Evolutionary conservation across 2,113 vertebrate genomes (phyloP).

Genomic region (Eulemur rufifrons): DNA sequence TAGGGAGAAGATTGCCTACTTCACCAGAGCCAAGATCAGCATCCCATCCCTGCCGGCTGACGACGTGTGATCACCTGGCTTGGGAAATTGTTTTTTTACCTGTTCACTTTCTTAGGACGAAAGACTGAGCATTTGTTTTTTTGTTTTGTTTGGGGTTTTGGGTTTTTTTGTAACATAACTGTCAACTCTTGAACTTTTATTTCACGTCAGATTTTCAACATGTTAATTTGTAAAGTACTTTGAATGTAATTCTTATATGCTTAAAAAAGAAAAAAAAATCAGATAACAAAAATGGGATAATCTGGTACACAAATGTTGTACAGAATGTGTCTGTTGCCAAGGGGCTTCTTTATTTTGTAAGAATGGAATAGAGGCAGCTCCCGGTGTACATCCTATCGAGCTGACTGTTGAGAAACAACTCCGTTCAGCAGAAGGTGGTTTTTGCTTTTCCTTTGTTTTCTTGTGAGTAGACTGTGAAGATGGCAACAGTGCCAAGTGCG

Average conservation of each 20-base stretch:
- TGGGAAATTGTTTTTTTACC: constrained; percentile 58
- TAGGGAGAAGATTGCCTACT: constrained; percentile 93
- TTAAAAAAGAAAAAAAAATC: constrained; percentile 66
- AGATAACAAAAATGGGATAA: constrained; percentile 82
- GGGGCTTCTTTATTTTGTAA: constrained; percentile 76
- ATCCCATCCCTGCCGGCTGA: constrained; percentile 89
- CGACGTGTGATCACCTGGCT: constrained; percentile 84
- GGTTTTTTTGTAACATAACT: constrained; percentile 60
- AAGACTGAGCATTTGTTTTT: constrained; percentile 38
- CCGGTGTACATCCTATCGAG: constrained; percentile 61
- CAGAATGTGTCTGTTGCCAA: constrained; percentile 73
- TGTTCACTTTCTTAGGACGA: constrained; percentile 10
- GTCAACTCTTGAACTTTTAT: constrained; percentile 72
- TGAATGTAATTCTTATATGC: constrained; percentile 77
- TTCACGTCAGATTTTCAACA: constrained; percentile 75
- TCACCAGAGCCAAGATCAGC: constrained; percentile 90
- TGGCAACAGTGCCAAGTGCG: constrained; percentile 71
- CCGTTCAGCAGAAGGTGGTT: constrained; percentile 55
- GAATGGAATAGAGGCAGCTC: constrained; percentile 66
- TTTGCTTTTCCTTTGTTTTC: constrained; percentile 72
- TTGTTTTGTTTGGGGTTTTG: background rate
- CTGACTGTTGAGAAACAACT: constrained; percentile 70
- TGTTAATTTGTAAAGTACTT: constrained; percentile 81
- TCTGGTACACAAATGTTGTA: constrained; percentile 80
- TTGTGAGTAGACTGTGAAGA: constrained; percentile 79